Evolutionary conservation across 2,888 invertebrate genomes (phyloP).

Genomic region (Aspidiotus rigidus): DNA sequence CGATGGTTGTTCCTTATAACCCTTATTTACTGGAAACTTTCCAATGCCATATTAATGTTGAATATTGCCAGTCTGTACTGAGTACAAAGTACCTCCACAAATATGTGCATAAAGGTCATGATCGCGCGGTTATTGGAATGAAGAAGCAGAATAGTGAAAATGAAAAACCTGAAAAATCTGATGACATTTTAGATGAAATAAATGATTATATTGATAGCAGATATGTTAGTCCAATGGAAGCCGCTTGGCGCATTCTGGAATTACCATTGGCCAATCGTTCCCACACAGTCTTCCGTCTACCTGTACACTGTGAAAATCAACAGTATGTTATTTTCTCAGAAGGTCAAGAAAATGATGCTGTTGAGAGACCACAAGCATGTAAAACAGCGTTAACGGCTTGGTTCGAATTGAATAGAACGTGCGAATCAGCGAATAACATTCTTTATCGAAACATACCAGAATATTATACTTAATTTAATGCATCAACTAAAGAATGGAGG

Average conservation of each 20-base stretch:
- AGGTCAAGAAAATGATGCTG: slow-evolving; percentile 8
- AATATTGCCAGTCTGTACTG: no score
- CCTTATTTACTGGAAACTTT: no score
- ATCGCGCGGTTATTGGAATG: no score
- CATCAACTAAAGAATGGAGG: slow-evolving; percentile 35
- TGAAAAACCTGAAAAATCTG: no score
- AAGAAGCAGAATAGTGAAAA: no score
- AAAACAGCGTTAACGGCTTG: slow-evolving; percentile 38
- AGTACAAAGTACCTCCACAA: no score
- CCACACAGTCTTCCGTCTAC: slow-evolving; percentile 39
- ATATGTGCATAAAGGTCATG: no score
- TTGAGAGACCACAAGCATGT: slow-evolving; percentile 24
- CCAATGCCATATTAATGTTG: no score
- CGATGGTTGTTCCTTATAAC: no score
- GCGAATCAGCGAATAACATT: slow-evolving; percentile 33
- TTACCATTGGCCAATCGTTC: slow-evolving; percentile 40
- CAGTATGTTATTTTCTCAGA: slow-evolving; percentile 5
- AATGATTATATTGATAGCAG: no score
- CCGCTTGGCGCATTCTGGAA: slow-evolving; percentile 40
- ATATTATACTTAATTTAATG: slow-evolving; percentile 34
- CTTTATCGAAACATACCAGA: slow-evolving; percentile 38
- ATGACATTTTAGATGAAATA: no score
- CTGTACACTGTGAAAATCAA: slow-evolving; percentile 39
- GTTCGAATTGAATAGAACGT: slow-evolving; percentile 38
- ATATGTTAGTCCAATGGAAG: slow-evolving; percentile 41